Conservation (phyloP, 1,140 invertebrate species). For the Plutomurus gul region DNA sequence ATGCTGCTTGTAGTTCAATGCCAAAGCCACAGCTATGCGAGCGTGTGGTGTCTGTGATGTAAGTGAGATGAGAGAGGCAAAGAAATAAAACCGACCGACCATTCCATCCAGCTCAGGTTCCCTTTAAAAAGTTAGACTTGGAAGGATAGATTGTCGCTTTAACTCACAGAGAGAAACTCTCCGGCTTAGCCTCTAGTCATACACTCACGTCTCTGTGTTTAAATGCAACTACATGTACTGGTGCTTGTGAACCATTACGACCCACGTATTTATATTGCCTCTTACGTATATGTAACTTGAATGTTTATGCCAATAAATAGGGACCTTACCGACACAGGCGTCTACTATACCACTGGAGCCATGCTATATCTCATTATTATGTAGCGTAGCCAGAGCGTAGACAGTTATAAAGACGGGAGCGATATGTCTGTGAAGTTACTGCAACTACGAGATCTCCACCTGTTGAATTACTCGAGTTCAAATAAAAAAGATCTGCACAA, state of each 20-base stretch:
- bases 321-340: not conserved
- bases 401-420: not conserved
- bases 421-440: not conserved
- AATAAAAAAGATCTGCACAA: slow-evolving; percentile 28
- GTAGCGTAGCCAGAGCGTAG: slow-evolving; percentile 1
- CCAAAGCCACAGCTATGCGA: not conserved
- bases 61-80: not conserved
- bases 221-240: no score
- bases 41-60: not conserved
- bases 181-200: not conserved
- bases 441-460: slow-evolving; percentile 31
- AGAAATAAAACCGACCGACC: not conserved
- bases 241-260: not conserved
- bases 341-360: not conserved
- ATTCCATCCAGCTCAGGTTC: not conserved
- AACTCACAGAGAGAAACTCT: not conserved
- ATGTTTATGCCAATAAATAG: not conserved
- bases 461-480: slow-evolving; percentile 38
- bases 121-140: slow-evolving; percentile 5
- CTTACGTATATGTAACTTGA: no score
- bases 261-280: not conserved
- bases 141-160: not conserved
- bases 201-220: not conserved
- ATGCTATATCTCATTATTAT: not conserved
- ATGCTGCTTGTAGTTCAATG: slow-evolving; percentile 1